phyloP scores from a whole-genome alignment of 1,140 invertebrate species.

The Lycorma delicatula region DNA sequence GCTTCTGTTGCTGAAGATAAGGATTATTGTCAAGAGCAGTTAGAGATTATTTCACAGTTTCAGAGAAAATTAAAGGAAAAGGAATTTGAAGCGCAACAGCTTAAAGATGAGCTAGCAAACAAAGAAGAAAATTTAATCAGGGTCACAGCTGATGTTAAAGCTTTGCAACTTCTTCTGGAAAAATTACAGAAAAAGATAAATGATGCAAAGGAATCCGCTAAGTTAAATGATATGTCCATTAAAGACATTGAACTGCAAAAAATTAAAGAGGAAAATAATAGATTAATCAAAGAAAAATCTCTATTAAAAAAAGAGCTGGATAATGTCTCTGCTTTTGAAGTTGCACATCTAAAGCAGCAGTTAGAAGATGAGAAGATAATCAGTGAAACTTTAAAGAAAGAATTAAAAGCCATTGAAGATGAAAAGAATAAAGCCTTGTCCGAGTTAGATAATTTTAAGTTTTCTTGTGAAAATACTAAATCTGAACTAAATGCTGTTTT shows the following conservation, averaged over 20 bases:
- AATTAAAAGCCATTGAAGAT: constrained; percentile 11
- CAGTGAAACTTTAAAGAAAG: not conserved
- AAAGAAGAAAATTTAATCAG: constrained; percentile 44
- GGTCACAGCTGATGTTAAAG: constrained; percentile 18
- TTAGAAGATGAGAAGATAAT: constrained; percentile 5
- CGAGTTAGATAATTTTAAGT: constrained; percentile 6
- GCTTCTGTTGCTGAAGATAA: constrained; percentile 46
- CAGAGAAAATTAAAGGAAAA: constrained; percentile 40
- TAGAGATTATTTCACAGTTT: constrained; percentile 42
- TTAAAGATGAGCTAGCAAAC: constrained; percentile 46
- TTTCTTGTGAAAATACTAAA: not conserved
- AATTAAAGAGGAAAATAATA: constrained; percentile 13
- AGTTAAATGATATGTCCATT: constrained; percentile 8
- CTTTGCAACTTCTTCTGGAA: constrained; percentile 17
- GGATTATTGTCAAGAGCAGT: constrained; percentile 47
- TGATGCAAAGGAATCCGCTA: constrained; percentile 18
- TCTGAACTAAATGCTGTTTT: constrained; percentile 6
- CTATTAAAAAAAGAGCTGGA: constrained; percentile 13
- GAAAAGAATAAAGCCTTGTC: constrained; percentile 22
- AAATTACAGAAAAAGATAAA: constrained; percentile 22
- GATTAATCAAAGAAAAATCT: constrained; percentile 16
- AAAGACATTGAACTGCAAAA: no score
- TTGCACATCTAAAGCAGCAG: constrained; percentile 4
- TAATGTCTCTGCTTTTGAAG: constrained; percentile 2
- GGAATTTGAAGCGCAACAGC: constrained; percentile 45